Conservation (phyloP, 30 jellyfish, hydroid and myxozoan species). For the Cassiopea andromeda region DNA sequence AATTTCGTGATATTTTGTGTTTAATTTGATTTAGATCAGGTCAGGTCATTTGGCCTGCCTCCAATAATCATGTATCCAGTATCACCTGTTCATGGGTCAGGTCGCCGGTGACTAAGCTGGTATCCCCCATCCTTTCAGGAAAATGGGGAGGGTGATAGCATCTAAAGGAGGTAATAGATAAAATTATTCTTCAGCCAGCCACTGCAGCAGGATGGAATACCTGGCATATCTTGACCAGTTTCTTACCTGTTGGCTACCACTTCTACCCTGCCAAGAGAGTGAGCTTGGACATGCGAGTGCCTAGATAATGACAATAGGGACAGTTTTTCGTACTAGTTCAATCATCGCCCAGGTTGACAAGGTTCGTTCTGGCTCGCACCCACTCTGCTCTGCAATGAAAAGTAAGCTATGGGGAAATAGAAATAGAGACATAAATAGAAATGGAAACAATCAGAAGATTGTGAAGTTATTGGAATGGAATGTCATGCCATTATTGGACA, state of each 20-base stretch:
- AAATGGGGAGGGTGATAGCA: constrained; percentile 25
- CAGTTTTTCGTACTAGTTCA: constrained; percentile 16
- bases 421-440: neutral
- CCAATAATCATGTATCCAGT: neutral
- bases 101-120: constrained; percentile 16
- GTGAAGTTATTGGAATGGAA: constrained; percentile 39
- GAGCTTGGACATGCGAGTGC: constrained; percentile 19
- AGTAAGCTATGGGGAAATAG: constrained; percentile 4
- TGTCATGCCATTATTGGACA: constrained; percentile 35
- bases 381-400: constrained; percentile 28
- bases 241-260: constrained; percentile 13
- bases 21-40: neutral
- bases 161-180: constrained; percentile 6
- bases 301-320: constrained; percentile 6
- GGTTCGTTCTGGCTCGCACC: constrained; percentile 29
- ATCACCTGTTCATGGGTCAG: neutral
- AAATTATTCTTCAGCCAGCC: constrained; percentile 28
- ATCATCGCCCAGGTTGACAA: constrained; percentile 34
- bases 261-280: constrained; percentile 10
- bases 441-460: neutral
- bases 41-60: neutral
- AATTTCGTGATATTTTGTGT: neutral
- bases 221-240: constrained; percentile 6
- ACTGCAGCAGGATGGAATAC: constrained; percentile 7
- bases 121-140: constrained; percentile 13